A percentile compares a stretch with the other conserved stretches of the same genome.
These are phyloP conservation scores for Eleginops maclovinus DNA, from an alignment of 2,113 vertebrate genomes.

Conservation along the genomic window DNA sequence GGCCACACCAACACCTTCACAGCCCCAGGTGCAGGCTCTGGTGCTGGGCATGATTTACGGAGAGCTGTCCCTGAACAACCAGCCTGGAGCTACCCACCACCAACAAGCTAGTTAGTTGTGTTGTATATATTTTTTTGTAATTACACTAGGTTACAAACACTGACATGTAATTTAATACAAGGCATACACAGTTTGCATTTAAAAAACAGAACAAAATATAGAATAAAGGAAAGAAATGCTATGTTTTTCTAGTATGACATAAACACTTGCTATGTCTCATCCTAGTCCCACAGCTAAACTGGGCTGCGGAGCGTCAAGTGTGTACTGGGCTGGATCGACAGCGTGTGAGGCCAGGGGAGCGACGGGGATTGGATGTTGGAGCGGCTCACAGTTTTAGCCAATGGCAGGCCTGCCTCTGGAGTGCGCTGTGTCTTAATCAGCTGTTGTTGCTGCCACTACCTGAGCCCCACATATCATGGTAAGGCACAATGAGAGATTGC, in stretches of 20 bases:
- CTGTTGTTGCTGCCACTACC: slow-evolving; percentile 86
- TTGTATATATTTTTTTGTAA: neutral
- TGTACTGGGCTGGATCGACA: slow-evolving; percentile 50
- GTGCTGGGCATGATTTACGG: slow-evolving; percentile 79
- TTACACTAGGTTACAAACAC: slow-evolving; percentile 4
- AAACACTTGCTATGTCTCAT: neutral
- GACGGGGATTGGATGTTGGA: slow-evolving; percentile 81
- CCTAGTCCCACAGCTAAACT: slow-evolving; percentile 54
- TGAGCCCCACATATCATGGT: slow-evolving; percentile 88
- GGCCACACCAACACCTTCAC: slow-evolving; percentile 66
- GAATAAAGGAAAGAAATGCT: too few species aligned
- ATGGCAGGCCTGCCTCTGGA: slow-evolving; percentile 95
- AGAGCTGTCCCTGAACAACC: slow-evolving; percentile 67
- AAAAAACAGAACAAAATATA: too few species aligned
- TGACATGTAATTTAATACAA: neutral
- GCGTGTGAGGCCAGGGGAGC: slow-evolving; percentile 69
- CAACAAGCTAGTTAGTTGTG: slow-evolving; percentile 51
- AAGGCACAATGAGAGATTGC: slow-evolving; percentile 49
- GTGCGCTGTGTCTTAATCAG: slow-evolving; percentile 89
- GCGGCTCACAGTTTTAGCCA: slow-evolving; percentile 90
- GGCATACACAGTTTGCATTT: neutral
- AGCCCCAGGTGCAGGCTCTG: slow-evolving; percentile 70
- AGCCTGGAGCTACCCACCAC: slow-evolving; percentile 28
- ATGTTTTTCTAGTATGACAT: neutral
- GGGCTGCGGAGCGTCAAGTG: slow-evolving; percentile 58